Conservation (phyloP, 1,140 invertebrate species). For the Drosophila tropicalis region DNA sequence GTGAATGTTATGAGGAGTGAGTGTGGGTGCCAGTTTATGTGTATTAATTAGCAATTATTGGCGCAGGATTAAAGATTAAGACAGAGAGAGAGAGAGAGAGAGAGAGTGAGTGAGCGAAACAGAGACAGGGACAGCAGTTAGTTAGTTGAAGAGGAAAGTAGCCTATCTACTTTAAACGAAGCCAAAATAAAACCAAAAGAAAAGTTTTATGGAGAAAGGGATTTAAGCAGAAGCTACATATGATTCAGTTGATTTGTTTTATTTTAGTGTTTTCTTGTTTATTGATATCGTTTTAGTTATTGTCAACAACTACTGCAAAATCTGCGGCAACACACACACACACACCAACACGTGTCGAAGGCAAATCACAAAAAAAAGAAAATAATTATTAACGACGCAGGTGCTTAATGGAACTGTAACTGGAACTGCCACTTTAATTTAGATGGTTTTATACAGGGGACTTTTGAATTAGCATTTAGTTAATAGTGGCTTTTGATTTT, state of each 20-base stretch:
- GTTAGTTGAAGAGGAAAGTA: slow-evolving; percentile 33
- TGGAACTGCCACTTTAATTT: slow-evolving; percentile 50
- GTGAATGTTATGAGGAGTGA: slow-evolving; percentile 15
- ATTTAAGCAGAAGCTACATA: slow-evolving; percentile 54
- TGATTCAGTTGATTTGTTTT: slow-evolving; percentile 36
- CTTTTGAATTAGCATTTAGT: slow-evolving; percentile 9
- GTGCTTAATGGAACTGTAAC: slow-evolving; percentile 56
- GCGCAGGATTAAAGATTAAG: slow-evolving; percentile 47
- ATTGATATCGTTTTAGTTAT: slow-evolving; percentile 35
- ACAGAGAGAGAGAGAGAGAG: slow-evolving; percentile 30
- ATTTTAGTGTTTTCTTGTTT: slow-evolving; percentile 45
- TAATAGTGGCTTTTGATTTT: not conserved
- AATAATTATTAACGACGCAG: slow-evolving; percentile 26
- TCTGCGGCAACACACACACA: slow-evolving; percentile 48
- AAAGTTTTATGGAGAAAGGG: not conserved
- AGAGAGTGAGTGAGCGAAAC: slow-evolving; percentile 23
- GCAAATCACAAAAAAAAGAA: slow-evolving; percentile 34
- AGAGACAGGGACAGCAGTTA: slow-evolving; percentile 14
- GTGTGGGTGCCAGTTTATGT: slow-evolving; percentile 50
- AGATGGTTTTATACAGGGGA: slow-evolving; percentile 64
- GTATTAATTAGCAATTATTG: slow-evolving; percentile 41
- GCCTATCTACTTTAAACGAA: slow-evolving; percentile 54
- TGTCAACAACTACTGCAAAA: slow-evolving; percentile 49
- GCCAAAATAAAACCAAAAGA: slow-evolving; percentile 39
- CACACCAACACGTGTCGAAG: slow-evolving; percentile 48